Base-by-base conservation (phyloP, 2,113 vertebrate genomes). In the Serilophus lunatus region DNA sequence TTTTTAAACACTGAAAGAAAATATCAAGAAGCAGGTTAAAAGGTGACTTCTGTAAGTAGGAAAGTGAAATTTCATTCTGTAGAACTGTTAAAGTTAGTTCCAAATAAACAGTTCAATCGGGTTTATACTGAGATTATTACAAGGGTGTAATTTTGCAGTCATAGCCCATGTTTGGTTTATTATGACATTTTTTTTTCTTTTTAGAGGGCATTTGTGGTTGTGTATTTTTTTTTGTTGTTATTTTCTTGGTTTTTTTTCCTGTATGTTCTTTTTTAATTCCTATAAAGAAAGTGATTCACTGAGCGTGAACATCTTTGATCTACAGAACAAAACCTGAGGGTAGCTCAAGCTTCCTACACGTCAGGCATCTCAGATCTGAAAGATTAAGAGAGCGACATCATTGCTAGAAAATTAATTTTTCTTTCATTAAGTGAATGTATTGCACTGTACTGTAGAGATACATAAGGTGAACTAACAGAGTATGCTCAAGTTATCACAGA, bases 321-420 rank as follows among this genome's bases (percentile, higher is more conserved):
- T 19, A 53, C 1, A 5, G 42, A 63, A 69, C 53, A 59, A 78
- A 69, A 92, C 42, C 11, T 33, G 33, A 72, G 7, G 3, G 25
- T 64, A 53, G 6, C 19, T 82, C 66, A 61, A 80, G 50, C 6
- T 5, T 59, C 61, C 49, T 23, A n/a, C 38, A 90, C 80, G 26
- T 91, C 25, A 82, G 18, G 26, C 63, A 69, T 8, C 12, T 64
- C 24, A 70, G 42, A 70, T 56, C 56, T 72, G 75, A 88, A 92
- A 86, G 42, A 77, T 45, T 56, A 56, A 64, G 31, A 80, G 31
- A 80, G 50, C 61, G 25, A 81, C 9, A 86, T 7, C 26, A 66
- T 59, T 65, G 18, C 28, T 78, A 59, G 76, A 88, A 96, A 88
- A 77, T 50, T 35, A 51, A 9, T 81, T 92, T 91, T 66, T 91